These are phyloP conservation scores for Cervus canadensis DNA, from an alignment of 2,113 vertebrate species.

Conservation along the genomic window DNA sequence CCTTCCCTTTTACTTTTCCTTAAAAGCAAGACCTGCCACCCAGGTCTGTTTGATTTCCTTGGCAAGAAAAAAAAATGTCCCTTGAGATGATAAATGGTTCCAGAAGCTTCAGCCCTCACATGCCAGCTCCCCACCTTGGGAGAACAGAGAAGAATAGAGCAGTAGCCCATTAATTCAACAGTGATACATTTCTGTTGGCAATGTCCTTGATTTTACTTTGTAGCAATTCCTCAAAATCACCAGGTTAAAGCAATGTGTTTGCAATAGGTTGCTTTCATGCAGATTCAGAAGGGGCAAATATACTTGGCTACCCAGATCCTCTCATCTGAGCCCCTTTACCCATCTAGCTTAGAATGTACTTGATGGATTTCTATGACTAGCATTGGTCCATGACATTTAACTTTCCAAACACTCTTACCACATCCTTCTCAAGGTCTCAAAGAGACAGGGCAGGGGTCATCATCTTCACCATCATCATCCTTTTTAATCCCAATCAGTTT, in stretches of 20 bases:
- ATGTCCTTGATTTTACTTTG: constrained; percentile 26
- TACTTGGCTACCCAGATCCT: background rate
- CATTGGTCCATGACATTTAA: background rate
- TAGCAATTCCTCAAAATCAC: background rate
- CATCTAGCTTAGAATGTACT: too few relatives aligned
- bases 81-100: background rate
- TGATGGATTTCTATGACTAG: background rate
- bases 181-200: background rate
- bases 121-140: background rate
- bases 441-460: background rate
- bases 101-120: background rate
- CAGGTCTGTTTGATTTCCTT: background rate
- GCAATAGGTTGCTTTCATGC: background rate
- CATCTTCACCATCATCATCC: background rate
- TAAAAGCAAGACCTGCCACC: background rate
- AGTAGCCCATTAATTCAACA: constrained; percentile 11
- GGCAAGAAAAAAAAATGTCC: background rate
- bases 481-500: background rate
- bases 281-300: background rate
- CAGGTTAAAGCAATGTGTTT: background rate
- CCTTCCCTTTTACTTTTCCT: background rate
- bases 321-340: fast-evolving
- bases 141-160: background rate
- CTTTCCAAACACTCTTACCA: background rate
- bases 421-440: background rate